Percentiles rank a stretch among this genome's conserved stretches.
Evolutionary conservation across 2,113 vertebrate genomes (phyloP).

Genomic region (Prinia subflava): DNA sequence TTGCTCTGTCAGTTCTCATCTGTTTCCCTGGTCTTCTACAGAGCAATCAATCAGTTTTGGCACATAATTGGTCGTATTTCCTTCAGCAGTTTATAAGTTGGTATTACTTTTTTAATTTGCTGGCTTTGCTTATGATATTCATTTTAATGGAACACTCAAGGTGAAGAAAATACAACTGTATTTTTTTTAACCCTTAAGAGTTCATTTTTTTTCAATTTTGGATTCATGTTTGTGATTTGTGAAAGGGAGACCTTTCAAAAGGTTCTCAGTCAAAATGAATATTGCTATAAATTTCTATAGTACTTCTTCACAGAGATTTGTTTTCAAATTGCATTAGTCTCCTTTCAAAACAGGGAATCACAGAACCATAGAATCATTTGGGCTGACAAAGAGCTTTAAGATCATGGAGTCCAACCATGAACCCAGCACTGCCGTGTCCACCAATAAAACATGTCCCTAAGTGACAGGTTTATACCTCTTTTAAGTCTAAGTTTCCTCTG

Average conservation of each 20-base stretch:
- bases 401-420: background rate
- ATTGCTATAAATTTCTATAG: background rate
- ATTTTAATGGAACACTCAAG: background rate
- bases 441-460: background rate
- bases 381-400: background rate
- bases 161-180: background rate
- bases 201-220: background rate
- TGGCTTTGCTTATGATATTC: background rate
- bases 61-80: background rate
- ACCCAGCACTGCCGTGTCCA: background rate
- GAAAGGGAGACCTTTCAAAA: background rate
- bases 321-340: background rate
- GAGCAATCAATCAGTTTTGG: background rate
- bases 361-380: background rate
- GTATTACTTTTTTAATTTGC: background rate
- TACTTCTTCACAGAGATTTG: background rate
- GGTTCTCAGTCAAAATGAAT: background rate
- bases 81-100: background rate
- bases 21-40: background rate
- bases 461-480: accelerated
- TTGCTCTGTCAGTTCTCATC: background rate
- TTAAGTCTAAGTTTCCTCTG: background rate
- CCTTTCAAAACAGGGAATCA: background rate
- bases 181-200: background rate
- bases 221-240: background rate